phyloP scores from a whole-genome alignment of 2,113 vertebrate genomes.

The Callithrix jacchus region DNA sequence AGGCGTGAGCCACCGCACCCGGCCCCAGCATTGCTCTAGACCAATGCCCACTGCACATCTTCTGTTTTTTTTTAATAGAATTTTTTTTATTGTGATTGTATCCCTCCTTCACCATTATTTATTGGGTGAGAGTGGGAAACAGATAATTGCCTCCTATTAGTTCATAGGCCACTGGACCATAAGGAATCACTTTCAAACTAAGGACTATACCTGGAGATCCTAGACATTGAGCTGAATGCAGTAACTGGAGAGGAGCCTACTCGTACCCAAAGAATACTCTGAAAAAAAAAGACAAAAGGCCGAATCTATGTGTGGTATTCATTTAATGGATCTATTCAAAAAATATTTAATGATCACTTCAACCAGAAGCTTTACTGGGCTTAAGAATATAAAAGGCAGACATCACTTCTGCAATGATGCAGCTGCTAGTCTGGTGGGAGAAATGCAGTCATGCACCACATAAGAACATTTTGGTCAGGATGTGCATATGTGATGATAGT shows the following conservation, averaged over 20 bases:
- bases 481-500: background rate
- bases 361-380: background rate
- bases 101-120: background rate
- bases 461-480: background rate
- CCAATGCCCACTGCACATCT: background rate
- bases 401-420: background rate
- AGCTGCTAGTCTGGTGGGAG: background rate
- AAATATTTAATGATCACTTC: conserved; percentile 2
- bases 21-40: background rate
- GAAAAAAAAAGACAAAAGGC: background rate
- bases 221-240: background rate
- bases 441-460: background rate
- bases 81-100: background rate
- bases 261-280: background rate
- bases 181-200: background rate
- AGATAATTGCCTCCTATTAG: background rate
- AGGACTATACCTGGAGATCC: background rate
- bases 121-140: background rate
- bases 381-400: background rate
- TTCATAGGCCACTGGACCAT: background rate
- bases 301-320: background rate
- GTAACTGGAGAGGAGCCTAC: background rate
- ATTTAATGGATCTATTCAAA: background rate
- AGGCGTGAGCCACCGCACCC: too few species aligned
- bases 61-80: conserved; percentile 20